Evolutionary conservation across 1,140 invertebrate genomes (phyloP).

Genomic region (Pollicipes pollicipes): DNA sequence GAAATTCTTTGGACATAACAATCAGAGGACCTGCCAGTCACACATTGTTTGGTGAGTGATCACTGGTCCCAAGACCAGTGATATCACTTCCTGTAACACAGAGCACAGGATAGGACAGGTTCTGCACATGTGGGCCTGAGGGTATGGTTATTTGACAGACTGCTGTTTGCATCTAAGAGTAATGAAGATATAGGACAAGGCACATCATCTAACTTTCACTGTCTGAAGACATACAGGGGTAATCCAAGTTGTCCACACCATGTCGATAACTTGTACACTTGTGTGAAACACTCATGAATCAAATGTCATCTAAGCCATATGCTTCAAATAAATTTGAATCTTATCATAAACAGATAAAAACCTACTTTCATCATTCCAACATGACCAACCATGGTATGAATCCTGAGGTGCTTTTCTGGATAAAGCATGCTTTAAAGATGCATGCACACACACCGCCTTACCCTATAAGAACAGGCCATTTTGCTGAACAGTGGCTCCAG

Average conservation of each 20-base stretch:
- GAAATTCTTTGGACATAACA: too few species aligned
- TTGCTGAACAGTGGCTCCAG: constrained; percentile 54
- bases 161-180: too few species aligned
- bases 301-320: not conserved
- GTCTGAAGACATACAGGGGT: not conserved
- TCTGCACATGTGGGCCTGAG: too few species aligned
- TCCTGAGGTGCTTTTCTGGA: not conserved
- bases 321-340: constrained; percentile 12
- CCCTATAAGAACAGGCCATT: constrained; percentile 57
- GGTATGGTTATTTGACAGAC: too few species aligned
- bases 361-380: not conserved
- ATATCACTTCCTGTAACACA: too few species aligned
- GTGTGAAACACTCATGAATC: not conserved
- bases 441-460: constrained; percentile 22
- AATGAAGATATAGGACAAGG: constrained; percentile 9
- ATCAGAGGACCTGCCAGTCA: too few species aligned
- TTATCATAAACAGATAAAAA: constrained; percentile 10
- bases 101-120: too few species aligned
- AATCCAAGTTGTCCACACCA: too few species aligned
- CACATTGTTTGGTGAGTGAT: too few species aligned
- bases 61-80: too few species aligned
- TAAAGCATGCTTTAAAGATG: not conserved
- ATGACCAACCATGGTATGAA: not conserved
- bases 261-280: not conserved
- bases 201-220: constrained; percentile 7